These are phyloP conservation scores for Pachyuromys duprasi DNA, from an alignment of 2,797 vertebrate genomes.

Conservation along the genomic window DNA sequence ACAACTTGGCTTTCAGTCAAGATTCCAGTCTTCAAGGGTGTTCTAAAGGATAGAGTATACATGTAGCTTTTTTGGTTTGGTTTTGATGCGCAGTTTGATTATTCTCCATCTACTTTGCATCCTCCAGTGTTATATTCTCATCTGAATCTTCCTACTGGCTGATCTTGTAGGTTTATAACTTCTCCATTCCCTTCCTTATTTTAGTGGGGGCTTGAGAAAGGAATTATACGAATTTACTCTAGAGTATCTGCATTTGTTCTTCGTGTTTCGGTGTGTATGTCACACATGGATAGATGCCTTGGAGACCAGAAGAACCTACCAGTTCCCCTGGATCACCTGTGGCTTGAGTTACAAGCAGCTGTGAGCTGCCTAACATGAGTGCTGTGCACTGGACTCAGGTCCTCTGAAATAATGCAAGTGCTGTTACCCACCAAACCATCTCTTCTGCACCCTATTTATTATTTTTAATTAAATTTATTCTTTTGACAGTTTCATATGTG, in stretches of 20 bases:
- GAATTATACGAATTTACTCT: not conserved
- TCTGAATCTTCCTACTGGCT: not conserved
- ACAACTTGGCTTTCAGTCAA: not conserved
- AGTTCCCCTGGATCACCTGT: not conserved
- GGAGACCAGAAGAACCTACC: not conserved
- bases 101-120: not conserved
- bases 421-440: not conserved
- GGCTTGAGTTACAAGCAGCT: not conserved
- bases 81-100: constrained; percentile 13
- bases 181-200: not conserved
- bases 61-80: not conserved
- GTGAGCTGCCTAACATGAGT: not conserved
- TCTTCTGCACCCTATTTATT: not conserved
- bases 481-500: not conserved
- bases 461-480: not conserved
- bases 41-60: not conserved
- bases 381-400: not conserved
- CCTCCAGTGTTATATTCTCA: not conserved
- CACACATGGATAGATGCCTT: not conserved
- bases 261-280: not conserved
- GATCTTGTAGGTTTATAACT: not conserved
- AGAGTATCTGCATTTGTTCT: not conserved
- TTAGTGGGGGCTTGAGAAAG: constrained; percentile 2
- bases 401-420: not conserved
- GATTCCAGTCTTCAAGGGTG: not conserved